phyloP scores from a whole-genome alignment of 1,140 invertebrate genomes.

The Forficula auricularia region DNA sequence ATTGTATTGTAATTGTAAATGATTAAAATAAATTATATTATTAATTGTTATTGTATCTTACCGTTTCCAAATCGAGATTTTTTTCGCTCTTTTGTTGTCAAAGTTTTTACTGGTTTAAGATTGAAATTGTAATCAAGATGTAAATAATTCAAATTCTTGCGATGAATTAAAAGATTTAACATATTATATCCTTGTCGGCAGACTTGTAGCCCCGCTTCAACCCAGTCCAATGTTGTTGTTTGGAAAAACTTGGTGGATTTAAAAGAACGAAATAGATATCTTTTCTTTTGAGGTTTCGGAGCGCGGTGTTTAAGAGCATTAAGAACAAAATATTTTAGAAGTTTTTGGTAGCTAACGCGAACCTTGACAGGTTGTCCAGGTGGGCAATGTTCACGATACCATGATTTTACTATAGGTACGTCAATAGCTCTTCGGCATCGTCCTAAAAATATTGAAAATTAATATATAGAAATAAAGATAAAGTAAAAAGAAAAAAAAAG shows the following conservation, averaged over 20 bases:
- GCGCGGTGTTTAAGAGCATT: slow-evolving; percentile 93
- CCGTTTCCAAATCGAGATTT: slow-evolving; percentile 98
- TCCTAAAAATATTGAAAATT: slow-evolving; percentile 26
- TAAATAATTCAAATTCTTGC: slow-evolving; percentile 98
- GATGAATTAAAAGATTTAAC: slow-evolving; percentile 95
- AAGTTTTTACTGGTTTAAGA: slow-evolving; percentile 96
- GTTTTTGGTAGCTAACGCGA: slow-evolving; percentile 95
- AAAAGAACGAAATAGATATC: slow-evolving; percentile 95
- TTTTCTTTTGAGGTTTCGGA: slow-evolving; percentile 96
- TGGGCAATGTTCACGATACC: slow-evolving; percentile 96
- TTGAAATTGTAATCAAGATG: slow-evolving; percentile 99
- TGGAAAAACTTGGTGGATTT: slow-evolving; percentile 99
- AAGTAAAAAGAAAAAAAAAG: slow-evolving; percentile 4
- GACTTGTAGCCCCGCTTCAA: slow-evolving; percentile 94
- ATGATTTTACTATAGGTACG: slow-evolving; percentile 90
- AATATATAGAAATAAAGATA: slow-evolving; percentile 5
- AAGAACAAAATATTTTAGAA: slow-evolving; percentile 94
- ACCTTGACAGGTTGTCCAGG: slow-evolving; percentile 98
- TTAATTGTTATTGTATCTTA: slow-evolving; percentile 27
- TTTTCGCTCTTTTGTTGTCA: slow-evolving; percentile 98
- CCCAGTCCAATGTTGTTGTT: slow-evolving; percentile 98
- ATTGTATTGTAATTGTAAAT: no score
- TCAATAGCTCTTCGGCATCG: slow-evolving; percentile 80
- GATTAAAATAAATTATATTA: no score
- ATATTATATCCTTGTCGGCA: slow-evolving; percentile 99